Evolutionary conservation across 2,113 vertebrate genomes (phyloP).

Genomic region (Picathartes gymnocephalus): DNA sequence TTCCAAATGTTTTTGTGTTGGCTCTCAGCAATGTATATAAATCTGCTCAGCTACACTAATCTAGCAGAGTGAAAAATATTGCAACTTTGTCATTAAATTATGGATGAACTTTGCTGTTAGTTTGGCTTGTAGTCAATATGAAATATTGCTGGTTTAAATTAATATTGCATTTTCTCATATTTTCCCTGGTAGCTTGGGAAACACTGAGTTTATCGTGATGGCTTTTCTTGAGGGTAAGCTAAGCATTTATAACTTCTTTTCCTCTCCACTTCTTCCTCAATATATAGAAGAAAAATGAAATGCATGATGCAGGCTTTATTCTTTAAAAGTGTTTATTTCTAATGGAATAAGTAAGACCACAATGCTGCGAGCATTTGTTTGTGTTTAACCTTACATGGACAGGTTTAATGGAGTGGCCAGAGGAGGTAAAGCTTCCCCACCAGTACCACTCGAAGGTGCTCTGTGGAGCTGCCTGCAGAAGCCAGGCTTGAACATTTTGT

Average conservation of each 20-base stretch:
- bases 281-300: background rate
- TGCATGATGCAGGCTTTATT: background rate
- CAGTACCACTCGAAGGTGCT: background rate
- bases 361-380: background rate
- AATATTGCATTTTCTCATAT: background rate
- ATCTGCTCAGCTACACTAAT: background rate
- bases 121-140: background rate
- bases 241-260: background rate
- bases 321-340: background rate
- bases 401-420: background rate
- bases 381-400: background rate
- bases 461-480: accelerated
- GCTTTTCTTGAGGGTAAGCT: background rate
- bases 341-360: background rate
- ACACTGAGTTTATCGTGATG: background rate
- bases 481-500: background rate
- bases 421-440: background rate
- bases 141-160: background rate
- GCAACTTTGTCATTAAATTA: background rate
- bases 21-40: background rate
- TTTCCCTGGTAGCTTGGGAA: background rate
- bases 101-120: background rate
- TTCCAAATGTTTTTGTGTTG: conserved; percentile 23
- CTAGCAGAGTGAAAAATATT: background rate
- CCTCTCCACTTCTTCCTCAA: background rate